These are phyloP conservation scores for Anabacerthia variegaticeps DNA, from an alignment of 2,797 vertebrate genomes.

Conservation along the genomic window DNA sequence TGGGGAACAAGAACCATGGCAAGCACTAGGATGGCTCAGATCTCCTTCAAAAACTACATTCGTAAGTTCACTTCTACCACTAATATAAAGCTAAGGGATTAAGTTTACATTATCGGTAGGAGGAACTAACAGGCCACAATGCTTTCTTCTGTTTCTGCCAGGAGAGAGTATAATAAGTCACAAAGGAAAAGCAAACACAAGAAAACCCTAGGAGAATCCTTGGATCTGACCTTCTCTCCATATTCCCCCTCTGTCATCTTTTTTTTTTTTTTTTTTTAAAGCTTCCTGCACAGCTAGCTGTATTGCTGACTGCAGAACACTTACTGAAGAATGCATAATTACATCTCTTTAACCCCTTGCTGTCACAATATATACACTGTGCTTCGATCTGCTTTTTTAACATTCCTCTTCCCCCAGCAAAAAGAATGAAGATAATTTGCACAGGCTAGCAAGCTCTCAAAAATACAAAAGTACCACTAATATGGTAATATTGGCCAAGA, in stretches of 20 bases:
- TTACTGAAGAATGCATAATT: conserved; percentile 41
- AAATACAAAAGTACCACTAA: background rate
- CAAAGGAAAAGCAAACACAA: conserved; percentile 33
- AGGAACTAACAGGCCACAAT: background rate
- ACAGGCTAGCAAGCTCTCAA: background rate
- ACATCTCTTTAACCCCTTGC: conserved; percentile 37
- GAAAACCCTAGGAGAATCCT: conserved; percentile 51
- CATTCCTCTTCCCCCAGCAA: fast-evolving
- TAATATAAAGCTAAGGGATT: conserved; percentile 22
- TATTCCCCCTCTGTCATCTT: background rate
- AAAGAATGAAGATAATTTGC: background rate
- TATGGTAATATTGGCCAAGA: background rate
- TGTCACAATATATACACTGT: background rate
- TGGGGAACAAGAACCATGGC: background rate
- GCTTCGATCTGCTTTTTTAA: background rate
- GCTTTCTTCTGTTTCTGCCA: conserved; percentile 13
- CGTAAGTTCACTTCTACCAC: conserved; percentile 8
- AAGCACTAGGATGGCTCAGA: background rate
- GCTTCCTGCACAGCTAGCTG: conserved; percentile 1
- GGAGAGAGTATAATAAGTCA: background rate
- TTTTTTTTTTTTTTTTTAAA: background rate
- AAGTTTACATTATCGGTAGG: background rate
- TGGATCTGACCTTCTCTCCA: conserved; percentile 28
- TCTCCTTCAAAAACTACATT: conserved; percentile 27
- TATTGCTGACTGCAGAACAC: conserved; percentile 50